Conservation (phyloP, 2,888 invertebrate species). For the Chloroclystis v-ata region DNA sequence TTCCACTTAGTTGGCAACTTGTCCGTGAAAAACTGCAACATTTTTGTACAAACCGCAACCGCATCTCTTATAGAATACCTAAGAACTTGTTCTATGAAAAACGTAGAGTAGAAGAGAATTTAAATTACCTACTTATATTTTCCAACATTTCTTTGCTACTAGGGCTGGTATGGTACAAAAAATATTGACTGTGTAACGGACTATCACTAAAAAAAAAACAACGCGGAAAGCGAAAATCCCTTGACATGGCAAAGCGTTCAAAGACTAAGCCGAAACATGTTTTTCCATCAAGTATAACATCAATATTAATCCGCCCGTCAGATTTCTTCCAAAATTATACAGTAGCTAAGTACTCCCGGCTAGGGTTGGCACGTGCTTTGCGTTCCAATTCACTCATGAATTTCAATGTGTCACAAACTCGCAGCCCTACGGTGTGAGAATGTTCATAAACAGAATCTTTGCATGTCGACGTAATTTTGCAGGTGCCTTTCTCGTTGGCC, state of each 20-base stretch:
- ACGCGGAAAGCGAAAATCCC: not conserved
- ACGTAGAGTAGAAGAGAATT: not conserved
- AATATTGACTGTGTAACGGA: too few species aligned
- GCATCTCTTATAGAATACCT: too few species aligned
- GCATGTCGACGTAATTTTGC: not conserved
- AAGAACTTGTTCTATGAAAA: too few species aligned
- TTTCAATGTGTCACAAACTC: conserved; percentile 46
- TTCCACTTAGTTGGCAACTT: not conserved
- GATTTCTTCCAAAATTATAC: conserved; percentile 5
- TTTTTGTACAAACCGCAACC: too few species aligned
- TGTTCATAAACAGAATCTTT: conserved; percentile 17
- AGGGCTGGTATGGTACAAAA: too few species aligned
- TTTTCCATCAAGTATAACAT: conserved; percentile 3
- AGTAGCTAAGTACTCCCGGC: conserved; percentile 1
- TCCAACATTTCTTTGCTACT: too few species aligned
- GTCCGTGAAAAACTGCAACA: too few species aligned
- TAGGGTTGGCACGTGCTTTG: conserved; percentile 39
- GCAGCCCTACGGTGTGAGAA: conserved; percentile 36
- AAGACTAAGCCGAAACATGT: conserved; percentile 2
- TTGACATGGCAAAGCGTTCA: not conserved
- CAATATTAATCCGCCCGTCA: conserved; percentile 2
- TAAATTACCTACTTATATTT: too few species aligned
- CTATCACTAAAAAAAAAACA: too few species aligned
- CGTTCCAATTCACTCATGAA: conserved; percentile 41
- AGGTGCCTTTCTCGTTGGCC: too few species aligned